phyloP scores from a whole-genome alignment of 2,113 vertebrate species.

The Pipa parva region DNA sequence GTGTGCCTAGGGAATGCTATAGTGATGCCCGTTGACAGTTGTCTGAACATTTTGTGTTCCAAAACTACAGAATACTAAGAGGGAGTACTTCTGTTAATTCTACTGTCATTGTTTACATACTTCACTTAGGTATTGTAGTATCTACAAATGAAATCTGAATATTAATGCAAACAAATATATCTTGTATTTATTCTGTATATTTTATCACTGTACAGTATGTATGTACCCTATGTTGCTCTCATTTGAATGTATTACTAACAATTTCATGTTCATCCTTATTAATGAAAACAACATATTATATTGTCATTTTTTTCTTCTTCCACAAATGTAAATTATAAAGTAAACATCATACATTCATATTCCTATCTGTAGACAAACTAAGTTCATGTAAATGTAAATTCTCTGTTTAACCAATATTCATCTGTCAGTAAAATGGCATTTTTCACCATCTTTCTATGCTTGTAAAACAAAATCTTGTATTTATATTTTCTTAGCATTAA shows the following conservation, averaged over 20 bases:
- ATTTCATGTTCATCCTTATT: not conserved
- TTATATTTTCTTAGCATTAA: slow-evolving; percentile 14
- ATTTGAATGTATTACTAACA: not conserved
- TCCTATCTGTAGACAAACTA: not conserved
- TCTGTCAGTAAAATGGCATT: not conserved
- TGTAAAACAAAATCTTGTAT: slow-evolving; percentile 13
- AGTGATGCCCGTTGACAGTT: no score
- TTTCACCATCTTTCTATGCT: slow-evolving; percentile 1
- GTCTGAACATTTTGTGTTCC: no score
- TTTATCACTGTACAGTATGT: slow-evolving; percentile 30
- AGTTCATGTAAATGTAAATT: not conserved
- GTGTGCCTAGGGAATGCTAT: not conserved
- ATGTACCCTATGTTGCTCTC: not conserved
- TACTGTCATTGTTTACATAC: slow-evolving; percentile 38
- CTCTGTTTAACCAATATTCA: slow-evolving; percentile 7
- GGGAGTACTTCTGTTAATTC: not conserved
- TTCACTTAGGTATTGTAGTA: slow-evolving; percentile 1
- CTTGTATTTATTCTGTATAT: slow-evolving; percentile 36
- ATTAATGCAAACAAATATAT: slow-evolving; percentile 18
- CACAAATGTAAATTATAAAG: slow-evolving; percentile 25
- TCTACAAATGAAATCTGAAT: not conserved
- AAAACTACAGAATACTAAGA: not conserved
- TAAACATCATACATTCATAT: slow-evolving; percentile 1
- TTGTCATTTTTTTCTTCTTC: not conserved
- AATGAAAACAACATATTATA: slow-evolving; percentile 6